Percentiles rank a stretch among this genome's conserved stretches.
Evolutionary conservation across 1,140 invertebrate species (phyloP).

Genomic region (Neodiprion pinetum): DNA sequence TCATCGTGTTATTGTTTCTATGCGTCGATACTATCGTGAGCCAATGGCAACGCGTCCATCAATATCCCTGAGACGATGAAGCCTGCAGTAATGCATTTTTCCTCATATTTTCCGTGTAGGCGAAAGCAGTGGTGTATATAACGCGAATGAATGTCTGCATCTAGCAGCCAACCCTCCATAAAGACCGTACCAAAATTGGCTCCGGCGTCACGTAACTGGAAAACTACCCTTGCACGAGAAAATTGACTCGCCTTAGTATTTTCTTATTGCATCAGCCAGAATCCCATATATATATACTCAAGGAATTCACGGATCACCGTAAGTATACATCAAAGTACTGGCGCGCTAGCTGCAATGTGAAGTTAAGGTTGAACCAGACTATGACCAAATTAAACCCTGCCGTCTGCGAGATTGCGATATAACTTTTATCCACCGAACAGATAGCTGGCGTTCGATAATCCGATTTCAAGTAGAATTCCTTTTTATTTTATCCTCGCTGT

Average conservation of each 20-base stretch:
- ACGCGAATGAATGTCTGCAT: neutral
- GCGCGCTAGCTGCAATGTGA: neutral
- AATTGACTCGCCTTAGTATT: neutral
- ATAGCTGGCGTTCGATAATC: too few species aligned
- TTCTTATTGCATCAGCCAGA: neutral
- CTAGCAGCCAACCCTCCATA: neutral
- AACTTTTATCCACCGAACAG: neutral
- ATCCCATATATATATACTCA: neutral
- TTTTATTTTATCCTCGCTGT: too few species aligned
- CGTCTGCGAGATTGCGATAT: neutral
- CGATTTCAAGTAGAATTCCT: too few species aligned
- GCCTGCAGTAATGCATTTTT: neutral
- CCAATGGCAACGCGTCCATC: too few species aligned
- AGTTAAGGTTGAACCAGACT: neutral
- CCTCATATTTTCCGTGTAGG: neutral
- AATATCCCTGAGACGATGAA: too few species aligned
- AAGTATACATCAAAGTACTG: neutral
- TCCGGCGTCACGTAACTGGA: conserved; percentile 4
- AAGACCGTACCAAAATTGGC: neutral
- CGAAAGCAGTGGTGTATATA: neutral
- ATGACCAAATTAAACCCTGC: neutral
- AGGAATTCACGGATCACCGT: neutral
- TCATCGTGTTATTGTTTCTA: too few species aligned
- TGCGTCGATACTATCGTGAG: too few species aligned
- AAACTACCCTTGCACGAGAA: neutral